A percentile compares a stretch with the other conserved stretches of the same genome.
Conservation (phyloP, 2,888 invertebrate species). For the Acronicta alni region DNA sequence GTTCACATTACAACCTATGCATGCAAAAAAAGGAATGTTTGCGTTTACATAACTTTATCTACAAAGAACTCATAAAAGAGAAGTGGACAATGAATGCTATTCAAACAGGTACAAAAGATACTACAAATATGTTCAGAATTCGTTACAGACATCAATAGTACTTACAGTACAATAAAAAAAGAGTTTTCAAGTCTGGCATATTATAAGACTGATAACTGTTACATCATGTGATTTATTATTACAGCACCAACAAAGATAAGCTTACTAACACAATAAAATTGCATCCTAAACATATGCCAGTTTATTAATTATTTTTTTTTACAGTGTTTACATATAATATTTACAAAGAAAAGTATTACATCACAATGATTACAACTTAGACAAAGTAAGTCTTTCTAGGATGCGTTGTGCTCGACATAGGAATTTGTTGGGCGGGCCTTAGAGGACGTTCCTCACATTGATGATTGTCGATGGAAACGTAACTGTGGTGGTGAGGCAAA, state of each 20-base stretch:
- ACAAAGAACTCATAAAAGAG: slow-evolving; percentile 35
- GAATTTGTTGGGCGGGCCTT: slow-evolving; percentile 85
- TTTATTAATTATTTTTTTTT: slow-evolving; percentile 34
- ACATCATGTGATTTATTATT: slow-evolving; percentile 50
- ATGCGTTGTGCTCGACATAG: slow-evolving; percentile 84
- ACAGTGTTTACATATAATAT: slow-evolving; percentile 59
- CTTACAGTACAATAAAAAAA: slow-evolving; percentile 66
- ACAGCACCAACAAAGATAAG: slow-evolving; percentile 65
- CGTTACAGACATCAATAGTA: slow-evolving; percentile 60
- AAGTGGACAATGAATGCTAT: slow-evolving; percentile 52
- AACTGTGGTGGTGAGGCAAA: slow-evolving; percentile 89
- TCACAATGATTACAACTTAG: slow-evolving; percentile 67
- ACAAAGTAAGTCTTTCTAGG: slow-evolving; percentile 88
- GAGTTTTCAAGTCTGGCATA: slow-evolving; percentile 47
- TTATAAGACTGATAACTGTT: slow-evolving; percentile 57
- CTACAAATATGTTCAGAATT: slow-evolving; percentile 55
- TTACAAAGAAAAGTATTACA: slow-evolving; percentile 61
- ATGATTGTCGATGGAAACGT: slow-evolving; percentile 88
- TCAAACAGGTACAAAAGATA: slow-evolving; percentile 68
- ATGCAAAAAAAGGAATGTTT: slow-evolving; percentile 74
- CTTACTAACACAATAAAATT: slow-evolving; percentile 47
- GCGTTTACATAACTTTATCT: slow-evolving; percentile 53
- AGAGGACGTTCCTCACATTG: slow-evolving; percentile 86
- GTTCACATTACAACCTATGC: slow-evolving; percentile 50
- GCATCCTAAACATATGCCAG: slow-evolving; percentile 47